Evolutionary conservation across 2,888 invertebrate species (phyloP), one percentile per base, ranked within the genome.

Genomic region (Rhagonycha fulva): DNA sequence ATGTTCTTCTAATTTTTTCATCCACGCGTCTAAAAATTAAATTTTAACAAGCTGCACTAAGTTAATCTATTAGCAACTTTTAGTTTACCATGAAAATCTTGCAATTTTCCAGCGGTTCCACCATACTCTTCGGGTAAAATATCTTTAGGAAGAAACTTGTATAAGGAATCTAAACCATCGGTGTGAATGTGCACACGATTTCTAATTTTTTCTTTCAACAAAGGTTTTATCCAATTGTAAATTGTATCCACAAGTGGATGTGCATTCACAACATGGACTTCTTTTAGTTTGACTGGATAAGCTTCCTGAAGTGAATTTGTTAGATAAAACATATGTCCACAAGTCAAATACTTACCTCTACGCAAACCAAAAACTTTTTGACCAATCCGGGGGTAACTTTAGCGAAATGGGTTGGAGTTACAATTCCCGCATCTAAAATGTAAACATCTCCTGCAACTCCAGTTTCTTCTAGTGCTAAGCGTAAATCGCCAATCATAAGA

Each of bases 371-470:
- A 89, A 96, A 95, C 88, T 96, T 96, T 89, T 95, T 96, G 71
- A 95, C 93, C 70, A 95, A 87, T 0, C 93, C 89, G 0, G 96
- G 96, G 0, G 95, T 94, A 86, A 96, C 94, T 88, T 95, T 96
- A 80, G 95, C 92, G 86, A 96, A 95, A 86, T 96, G 95, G 0
- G 92, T 90, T 0, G 95, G 92, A 0, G 94, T 94, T 1, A 94
- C 95, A 30, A 94, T 93, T 26, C 92, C 90, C 0, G 95, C 96
- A 83, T 96, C 96, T 68, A 96, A 87, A 76, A 96, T 90, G 85
- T 95, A 95, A 12, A 96, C 92, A 84, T 96, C 96, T 0, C 96
- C 96, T 1, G 95, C 95, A 0, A 96, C 96, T 30, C 96, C 96
- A 7, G 92, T 92, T 81, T 91, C 90, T 87, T 95, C 95, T 81